Base-by-base conservation (phyloP, 2,888 invertebrate species). In the Smittia sp. region DNA sequence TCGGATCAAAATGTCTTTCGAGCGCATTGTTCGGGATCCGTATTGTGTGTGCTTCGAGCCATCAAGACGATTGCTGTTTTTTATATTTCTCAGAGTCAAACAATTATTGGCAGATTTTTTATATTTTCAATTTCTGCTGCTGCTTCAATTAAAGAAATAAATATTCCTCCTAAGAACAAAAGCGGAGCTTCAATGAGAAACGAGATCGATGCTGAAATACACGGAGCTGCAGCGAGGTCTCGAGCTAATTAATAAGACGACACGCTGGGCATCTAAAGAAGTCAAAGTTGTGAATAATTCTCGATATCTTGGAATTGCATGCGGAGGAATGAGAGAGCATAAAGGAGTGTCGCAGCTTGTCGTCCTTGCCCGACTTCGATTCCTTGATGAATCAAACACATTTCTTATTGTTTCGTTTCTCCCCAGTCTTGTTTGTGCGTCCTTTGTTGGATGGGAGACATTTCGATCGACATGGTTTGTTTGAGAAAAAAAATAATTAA, bases 21-120 rank as follows among this genome's bases (percentile, higher is more conserved):
- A 25, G 6, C 24, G 7, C 67, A 38, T 67, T 67, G 67, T 67
- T 67, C 67, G 38, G 11, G 15, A 2, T 18, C 24, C 38, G 38
- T 67, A 67, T 67, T 67, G 41, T 67, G 15, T 39, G 67, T 4
- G 63, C 9, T 20, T 66, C 22, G 3, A 25, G 52, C 6, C 20
- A n/a, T 58, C 20, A 39, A 38, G 25, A 27, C 1, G 20, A 69
- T 27, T 38, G 46, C 25, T 32, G 52, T 52, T 52, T 32, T 46
- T 32, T 46, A 69, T 69, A 41, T 52, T 46, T 25, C 25, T 32
- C 2, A 32, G 39, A 72, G 62, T 73, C 41, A 46, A 73, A 46
- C 63, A 73, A 65, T 73, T 73, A 73, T 65, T 46, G 73, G 46
- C 63, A 73, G 65, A 73, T 65, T 65, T 38, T 72, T 72, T 73